Base-by-base conservation (phyloP, 2,113 vertebrate species). In the Phrynocephalus versicolor region DNA sequence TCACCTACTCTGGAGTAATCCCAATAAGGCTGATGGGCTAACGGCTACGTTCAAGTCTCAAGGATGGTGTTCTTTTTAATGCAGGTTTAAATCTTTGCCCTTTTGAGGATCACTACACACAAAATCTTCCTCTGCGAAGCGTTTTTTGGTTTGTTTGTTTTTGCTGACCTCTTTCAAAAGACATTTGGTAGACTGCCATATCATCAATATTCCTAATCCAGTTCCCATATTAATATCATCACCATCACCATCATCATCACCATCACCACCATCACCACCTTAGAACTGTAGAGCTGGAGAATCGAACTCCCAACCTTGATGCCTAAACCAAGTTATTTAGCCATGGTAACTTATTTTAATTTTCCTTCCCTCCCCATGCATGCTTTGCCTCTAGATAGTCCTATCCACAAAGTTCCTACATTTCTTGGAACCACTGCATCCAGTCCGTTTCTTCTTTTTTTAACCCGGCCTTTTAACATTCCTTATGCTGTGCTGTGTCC, bases 1-100 rank as follows among this genome's bases (percentile, higher is more conserved):
- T 74, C 39, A 73, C 70, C 80, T 86, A 65, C 70, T 74, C 77
- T 35, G 71, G 58, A 80, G 84, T 86, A 86, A 81, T 86, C 60
- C 77, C 58, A 73, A 33, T 51, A 19, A 51, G 30, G 41, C 18
- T 55, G 37, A 65, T 81, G 71, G 60, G 25, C 23, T 74, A 60
- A 27, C 27, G 70, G 30, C 64, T 4, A 39, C 10, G 27, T 51
- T 30, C 41, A 74, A 57, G 27, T 37, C 35, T 72, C 41, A 33
- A 62, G 30, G 18, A 10, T 79, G 15, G 33, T 60, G 18, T 77
- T 79, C 14, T 15, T 23, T 7, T 33, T 23, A 30, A 74, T 45
- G 69, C 58, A 37, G 30, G 14, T 78, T 70, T 64, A 73, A 80
- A 64, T 62, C 67, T 64, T 37, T 21, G 71, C 9, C 35, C 27